Evolutionary conservation across 2,113 vertebrate species (phyloP).

Genomic region (Abramis brama): DNA sequence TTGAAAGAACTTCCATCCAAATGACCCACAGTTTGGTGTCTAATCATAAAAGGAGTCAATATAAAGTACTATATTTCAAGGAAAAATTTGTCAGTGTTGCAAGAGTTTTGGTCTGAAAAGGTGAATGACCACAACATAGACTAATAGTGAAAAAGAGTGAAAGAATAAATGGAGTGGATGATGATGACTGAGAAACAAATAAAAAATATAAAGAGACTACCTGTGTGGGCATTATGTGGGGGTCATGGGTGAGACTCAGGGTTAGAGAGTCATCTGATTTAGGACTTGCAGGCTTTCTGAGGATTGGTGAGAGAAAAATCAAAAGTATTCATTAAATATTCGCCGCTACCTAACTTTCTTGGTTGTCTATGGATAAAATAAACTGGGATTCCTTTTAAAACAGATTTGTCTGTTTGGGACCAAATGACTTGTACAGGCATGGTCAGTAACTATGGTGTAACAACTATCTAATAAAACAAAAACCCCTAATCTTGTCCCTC

Average conservation of each 20-base stretch:
- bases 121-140: background rate
- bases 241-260: slow-evolving; percentile 68
- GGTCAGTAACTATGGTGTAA: background rate
- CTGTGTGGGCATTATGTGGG: slow-evolving; percentile 68
- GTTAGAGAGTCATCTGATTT: slow-evolving; percentile 76
- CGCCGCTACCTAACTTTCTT: background rate
- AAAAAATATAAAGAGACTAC: slow-evolving; percentile 62
- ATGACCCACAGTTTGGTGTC: background rate
- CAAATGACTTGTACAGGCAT: too few species aligned
- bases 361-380: background rate
- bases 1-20: background rate
- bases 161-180: background rate
- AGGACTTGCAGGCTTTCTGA: slow-evolving; percentile 79
- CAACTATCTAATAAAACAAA: background rate
- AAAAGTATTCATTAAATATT: background rate
- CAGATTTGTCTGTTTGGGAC: background rate
- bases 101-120: background rate
- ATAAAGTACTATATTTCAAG: background rate
- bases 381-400: background rate
- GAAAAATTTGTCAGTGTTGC: background rate
- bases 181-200: slow-evolving; percentile 42
- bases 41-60: background rate
- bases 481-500: background rate
- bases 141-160: background rate
- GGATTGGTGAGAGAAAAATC: slow-evolving; percentile 66